Base-by-base conservation (phyloP, 2,797 vertebrate species). In the Xenopus petersii region DNA sequence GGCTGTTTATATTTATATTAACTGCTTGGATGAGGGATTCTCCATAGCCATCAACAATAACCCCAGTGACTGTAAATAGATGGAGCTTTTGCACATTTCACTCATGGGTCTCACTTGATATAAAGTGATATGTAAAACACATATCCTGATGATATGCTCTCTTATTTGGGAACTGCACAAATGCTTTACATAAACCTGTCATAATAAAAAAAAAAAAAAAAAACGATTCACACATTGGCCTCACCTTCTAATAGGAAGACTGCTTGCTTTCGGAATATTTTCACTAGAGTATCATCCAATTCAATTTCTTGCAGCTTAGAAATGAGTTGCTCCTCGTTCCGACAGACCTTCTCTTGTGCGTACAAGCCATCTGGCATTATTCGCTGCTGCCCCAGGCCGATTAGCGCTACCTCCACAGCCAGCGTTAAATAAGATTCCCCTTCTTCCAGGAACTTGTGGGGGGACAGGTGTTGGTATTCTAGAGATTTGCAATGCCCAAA, bases 281-380 rank as follows among this genome's bases (percentile, higher is more conserved):
- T 95, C 88, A 97, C 93, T 84, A 96, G 84, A 68, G 86, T 86
- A 83, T 95, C 93, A 80, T 95, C 93, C 70, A 96, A 84, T 69
- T 95, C 90, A 67, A 97, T 90, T 87, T 98, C 95, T 81, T 96
- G 95, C 64, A 98, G 94, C 80, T 90, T 95, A 83, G 94, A 93
- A 87, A 98, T 88, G 71, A 98, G 93, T 82, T 97, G 95, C 83
- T 98, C 96, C 84, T 98, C 96, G 51, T 96, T 95, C 82, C 94
- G 94, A 85, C 96, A 95, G 83, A 98, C 92, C 73, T 98, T 98
- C 90, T 98, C 96, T 87, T 98, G 96, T 80, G 95, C 94, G 68
- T 98, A 98, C 7, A 98, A 92, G 79, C 96, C 96, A 33, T 98
- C 96, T 0, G 96, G 96, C 96, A 98, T 98, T 87, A 93, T 87